Conservation (phyloP, 2,888 invertebrate genomes). For the Resseliella maxima region DNA sequence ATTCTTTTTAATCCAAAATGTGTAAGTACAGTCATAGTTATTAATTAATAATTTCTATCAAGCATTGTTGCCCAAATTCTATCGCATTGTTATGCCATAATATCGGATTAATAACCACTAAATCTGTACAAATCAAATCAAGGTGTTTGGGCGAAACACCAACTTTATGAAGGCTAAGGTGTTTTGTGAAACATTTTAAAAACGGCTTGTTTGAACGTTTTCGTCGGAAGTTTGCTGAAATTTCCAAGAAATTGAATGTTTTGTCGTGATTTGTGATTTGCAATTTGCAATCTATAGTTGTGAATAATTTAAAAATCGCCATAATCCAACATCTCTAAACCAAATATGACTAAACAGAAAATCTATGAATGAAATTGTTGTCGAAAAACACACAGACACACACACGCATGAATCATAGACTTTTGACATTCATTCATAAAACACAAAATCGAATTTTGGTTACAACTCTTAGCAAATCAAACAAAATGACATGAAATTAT, state of each 20-base stretch:
- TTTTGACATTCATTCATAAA: conserved; percentile 1
- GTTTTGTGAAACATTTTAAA: no score
- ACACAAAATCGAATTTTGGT: background rate
- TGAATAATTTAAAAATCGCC: background rate
- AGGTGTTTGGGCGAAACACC: background rate
- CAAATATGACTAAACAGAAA: background rate
- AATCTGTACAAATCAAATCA: background rate
- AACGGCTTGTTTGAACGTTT: background rate
- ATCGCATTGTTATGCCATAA: background rate
- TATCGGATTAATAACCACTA: conserved; percentile 43
- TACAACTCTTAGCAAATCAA: conserved; percentile 27
- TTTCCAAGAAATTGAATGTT: conserved; percentile 11
- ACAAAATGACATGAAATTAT: background rate
- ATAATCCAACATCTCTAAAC: background rate
- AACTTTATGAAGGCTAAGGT: background rate
- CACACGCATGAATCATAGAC: background rate
- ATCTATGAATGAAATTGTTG: conserved; percentile 26
- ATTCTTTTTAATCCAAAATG: background rate
- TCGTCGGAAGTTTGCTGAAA: background rate
- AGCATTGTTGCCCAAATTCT: no score
- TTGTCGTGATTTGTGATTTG: background rate
- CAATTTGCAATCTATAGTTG: background rate
- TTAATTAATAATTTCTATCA: background rate
- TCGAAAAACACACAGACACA: no score
- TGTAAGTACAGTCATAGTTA: background rate